These are phyloP conservation scores for Sarcophaga variegata DNA, from an alignment of 2,888 invertebrate genomes.

Conservation along the genomic window DNA sequence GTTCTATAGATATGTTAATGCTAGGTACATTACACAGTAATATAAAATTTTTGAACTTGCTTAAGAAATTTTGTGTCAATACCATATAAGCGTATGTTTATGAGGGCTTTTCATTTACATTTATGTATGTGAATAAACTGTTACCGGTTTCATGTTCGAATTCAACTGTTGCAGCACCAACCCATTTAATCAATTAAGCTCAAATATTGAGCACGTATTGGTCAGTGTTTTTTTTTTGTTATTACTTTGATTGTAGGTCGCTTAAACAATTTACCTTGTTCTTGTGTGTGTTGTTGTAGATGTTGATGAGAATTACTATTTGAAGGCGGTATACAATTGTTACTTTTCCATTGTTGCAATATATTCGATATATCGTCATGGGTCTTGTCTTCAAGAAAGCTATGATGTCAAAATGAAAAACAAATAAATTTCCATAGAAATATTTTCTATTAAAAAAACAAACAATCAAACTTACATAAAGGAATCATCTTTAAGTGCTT, in stretches of 20 bases:
- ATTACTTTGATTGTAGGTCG: conserved; percentile 34
- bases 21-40: neutral
- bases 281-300: conserved; percentile 72
- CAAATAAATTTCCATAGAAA: conserved; percentile 46
- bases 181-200: conserved; percentile 29
- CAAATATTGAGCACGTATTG: neutral
- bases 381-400: conserved; percentile 80
- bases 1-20: too few relatives aligned
- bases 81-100: conserved; percentile 13
- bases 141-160: conserved; percentile 43
- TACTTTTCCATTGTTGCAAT: conserved; percentile 81
- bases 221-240: neutral
- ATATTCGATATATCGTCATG: conserved; percentile 81
- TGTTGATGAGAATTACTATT: conserved; percentile 64
- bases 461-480: conserved; percentile 77
- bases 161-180: conserved; percentile 56
- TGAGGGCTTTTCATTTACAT: conserved; percentile 18
- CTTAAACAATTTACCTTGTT: conserved; percentile 76
- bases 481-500: conserved; percentile 81
- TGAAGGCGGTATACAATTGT: conserved; percentile 73
- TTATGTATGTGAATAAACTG: conserved; percentile 57
- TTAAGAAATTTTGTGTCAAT: neutral
- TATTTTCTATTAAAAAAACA: neutral
- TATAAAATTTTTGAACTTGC: neutral
- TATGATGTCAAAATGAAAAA: conserved; percentile 64